These are phyloP conservation scores for Verasper variegatus DNA, from an alignment of 2,113 vertebrate genomes.

Conservation along the genomic window DNA sequence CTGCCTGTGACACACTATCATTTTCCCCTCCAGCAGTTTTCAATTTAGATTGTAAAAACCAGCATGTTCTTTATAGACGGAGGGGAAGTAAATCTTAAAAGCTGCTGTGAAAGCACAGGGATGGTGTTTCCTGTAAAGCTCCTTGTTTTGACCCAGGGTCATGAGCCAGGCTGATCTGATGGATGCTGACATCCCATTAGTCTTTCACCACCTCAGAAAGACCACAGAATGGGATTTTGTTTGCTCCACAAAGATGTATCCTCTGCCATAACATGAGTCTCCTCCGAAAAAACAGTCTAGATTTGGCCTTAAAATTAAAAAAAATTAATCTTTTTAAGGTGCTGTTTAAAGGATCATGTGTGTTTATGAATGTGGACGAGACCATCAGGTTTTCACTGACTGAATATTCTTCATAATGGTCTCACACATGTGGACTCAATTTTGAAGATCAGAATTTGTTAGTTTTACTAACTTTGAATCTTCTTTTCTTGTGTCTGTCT, in stretches of 20 bases:
- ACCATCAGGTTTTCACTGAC: too few relatives aligned
- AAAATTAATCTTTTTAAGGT: too few relatives aligned
- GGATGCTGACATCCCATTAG: conserved; percentile 48
- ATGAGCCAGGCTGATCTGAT: conserved; percentile 41
- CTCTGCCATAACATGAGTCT: not conserved
- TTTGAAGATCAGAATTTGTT: too few relatives aligned
- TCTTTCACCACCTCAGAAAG: conserved; percentile 33
- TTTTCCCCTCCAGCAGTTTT: conserved; percentile 76
- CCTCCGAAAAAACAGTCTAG: not conserved
- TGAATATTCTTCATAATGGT: too few relatives aligned
- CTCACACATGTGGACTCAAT: too few relatives aligned
- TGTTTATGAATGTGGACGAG: too few relatives aligned
- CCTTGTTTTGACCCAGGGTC: conserved; percentile 53
- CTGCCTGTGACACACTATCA: conserved; percentile 64
- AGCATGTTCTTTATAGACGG: conserved; percentile 52
- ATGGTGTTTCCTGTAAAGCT: conserved; percentile 52
- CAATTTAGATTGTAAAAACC: conserved; percentile 73
- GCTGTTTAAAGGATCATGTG: too few relatives aligned
- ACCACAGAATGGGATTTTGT: not conserved
- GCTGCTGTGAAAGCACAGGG: conserved; percentile 51
- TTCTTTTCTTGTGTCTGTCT: too few relatives aligned
- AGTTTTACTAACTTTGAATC: too few relatives aligned
- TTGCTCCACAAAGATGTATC: conserved; percentile 8
- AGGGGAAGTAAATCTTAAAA: conserved; percentile 57
- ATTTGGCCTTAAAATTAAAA: too few relatives aligned